These are phyloP conservation scores for Eupithecia tripunctaria DNA, from an alignment of 2,888 invertebrate genomes.

Conservation along the genomic window DNA sequence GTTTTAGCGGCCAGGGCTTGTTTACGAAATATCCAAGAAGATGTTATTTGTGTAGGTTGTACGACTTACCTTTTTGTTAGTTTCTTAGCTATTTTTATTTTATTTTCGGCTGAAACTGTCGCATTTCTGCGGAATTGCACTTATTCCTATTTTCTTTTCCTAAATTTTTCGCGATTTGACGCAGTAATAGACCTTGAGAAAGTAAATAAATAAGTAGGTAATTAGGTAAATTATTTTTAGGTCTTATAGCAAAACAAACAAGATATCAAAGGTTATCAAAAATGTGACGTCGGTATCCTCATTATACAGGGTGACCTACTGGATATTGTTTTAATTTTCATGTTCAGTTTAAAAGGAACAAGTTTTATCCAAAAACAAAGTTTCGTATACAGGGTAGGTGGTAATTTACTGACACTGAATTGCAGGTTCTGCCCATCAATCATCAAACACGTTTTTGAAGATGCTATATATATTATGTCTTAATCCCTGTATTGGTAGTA, in stretches of 20 bases:
- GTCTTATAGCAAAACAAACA: not conserved
- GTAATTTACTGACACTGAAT: too few relatives aligned
- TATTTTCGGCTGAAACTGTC: not conserved
- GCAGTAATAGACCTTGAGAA: not conserved
- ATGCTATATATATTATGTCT: too few relatives aligned
- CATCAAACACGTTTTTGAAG: too few relatives aligned
- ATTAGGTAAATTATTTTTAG: not conserved
- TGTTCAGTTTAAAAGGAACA: too few relatives aligned
- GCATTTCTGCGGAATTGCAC: not conserved
- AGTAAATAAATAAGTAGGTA: not conserved
- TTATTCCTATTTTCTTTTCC: not conserved
- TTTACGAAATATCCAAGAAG: not conserved
- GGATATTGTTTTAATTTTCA: too few relatives aligned
- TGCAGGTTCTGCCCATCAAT: too few relatives aligned
- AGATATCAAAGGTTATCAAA: slow-evolving; percentile 1
- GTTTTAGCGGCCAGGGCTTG: slow-evolving; percentile 20
- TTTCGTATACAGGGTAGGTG: too few relatives aligned
- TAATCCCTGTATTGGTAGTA: too few relatives aligned
- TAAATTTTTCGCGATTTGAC: not conserved
- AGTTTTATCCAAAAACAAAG: too few relatives aligned
- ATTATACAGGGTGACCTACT: too few relatives aligned
- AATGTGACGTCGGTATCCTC: not conserved
- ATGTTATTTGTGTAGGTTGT: not conserved
- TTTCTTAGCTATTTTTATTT: not conserved
- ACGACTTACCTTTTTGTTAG: too few relatives aligned